phyloP scores from a whole-genome alignment of 2,888 invertebrate species.

The Allygus modestus region DNA sequence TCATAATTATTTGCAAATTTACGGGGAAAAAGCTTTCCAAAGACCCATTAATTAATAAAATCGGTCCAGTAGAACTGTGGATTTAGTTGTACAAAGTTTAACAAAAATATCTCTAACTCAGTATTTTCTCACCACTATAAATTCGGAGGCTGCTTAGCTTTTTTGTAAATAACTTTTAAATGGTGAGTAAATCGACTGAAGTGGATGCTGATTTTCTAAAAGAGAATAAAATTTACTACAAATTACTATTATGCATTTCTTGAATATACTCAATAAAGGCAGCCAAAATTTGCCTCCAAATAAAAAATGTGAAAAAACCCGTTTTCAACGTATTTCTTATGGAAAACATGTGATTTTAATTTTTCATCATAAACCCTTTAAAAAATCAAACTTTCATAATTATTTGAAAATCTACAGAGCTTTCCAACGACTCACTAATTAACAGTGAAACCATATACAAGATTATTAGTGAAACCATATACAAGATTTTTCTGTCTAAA shows the following conservation, averaged over 20 bases:
- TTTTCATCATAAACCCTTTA: too few species aligned
- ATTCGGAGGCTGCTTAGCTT: background rate
- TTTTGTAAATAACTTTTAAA: background rate
- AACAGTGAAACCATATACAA: too few species aligned
- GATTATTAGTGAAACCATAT: too few species aligned
- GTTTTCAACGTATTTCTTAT: background rate
- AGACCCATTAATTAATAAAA: background rate
- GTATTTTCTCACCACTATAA: background rate
- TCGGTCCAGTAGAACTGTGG: background rate
- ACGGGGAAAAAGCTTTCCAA: background rate
- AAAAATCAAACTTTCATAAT: too few species aligned
- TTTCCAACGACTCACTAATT: too few species aligned
- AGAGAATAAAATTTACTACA: background rate
- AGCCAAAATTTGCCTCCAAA: constrained; percentile 1
- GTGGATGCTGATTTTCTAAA: background rate
- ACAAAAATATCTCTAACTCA: background rate
- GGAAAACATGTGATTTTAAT: too few species aligned
- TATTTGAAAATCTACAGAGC: too few species aligned
- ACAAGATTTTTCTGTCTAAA: too few species aligned
- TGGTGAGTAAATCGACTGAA: background rate
- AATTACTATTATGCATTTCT: background rate
- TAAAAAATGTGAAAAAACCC: background rate
- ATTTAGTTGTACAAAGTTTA: background rate
- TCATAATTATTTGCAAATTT: background rate
- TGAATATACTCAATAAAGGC: background rate